Evolutionary conservation across 2,113 vertebrate genomes (phyloP), one percentile per base, ranked within the genome.

Genomic region (Silurus glanis): DNA sequence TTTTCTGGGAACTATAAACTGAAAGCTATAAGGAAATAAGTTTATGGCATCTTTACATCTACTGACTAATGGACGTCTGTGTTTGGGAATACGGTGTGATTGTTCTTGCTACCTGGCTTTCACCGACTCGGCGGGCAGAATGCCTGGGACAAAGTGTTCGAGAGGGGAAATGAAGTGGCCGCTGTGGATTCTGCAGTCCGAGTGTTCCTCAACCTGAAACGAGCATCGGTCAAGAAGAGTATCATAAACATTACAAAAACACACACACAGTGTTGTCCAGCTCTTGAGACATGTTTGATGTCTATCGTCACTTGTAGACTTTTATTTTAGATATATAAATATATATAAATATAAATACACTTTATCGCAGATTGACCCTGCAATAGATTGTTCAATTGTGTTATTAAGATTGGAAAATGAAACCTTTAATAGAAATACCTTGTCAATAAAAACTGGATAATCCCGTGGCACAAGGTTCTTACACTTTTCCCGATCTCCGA

Each of bases 111-210:
- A 99, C 98, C 97, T 96, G 90, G 98, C 98, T 90, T 92, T 94
- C 81, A 97, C 92, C 10, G 97, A 96, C 89, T 99, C 98, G 0
- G 93, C 8, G 49, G 98, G 98, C 93, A 99, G 94, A 91, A 99
- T 96, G 79, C 95, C 96, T 49, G 98, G 97, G 28, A 99, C 95
- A 91, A 96, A 93, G 80, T 99, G 96, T 85, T 96, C 96, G 92
- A 99, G 93, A 0, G 98, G 98, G n/a, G 98, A 99, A 86, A 97
- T 94, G 90, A 99, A 98, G 91, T 97, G 96, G 0, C 98, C 98
- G 89, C 98, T 95, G 47, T 98, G 95, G 88, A 99, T 96, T 89
- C 93, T 96, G 93, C 97, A 99, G 90, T 99, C 97, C 0, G 95
- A 93, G 21, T 98, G 96, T 10, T 97, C 96, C 85, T 98, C 97